Percentiles rank a stretch among this genome's conserved stretches.
These are phyloP conservation scores for Eulemur rufifrons DNA, from an alignment of 2,113 vertebrate genomes.

Conservation along the genomic window DNA sequence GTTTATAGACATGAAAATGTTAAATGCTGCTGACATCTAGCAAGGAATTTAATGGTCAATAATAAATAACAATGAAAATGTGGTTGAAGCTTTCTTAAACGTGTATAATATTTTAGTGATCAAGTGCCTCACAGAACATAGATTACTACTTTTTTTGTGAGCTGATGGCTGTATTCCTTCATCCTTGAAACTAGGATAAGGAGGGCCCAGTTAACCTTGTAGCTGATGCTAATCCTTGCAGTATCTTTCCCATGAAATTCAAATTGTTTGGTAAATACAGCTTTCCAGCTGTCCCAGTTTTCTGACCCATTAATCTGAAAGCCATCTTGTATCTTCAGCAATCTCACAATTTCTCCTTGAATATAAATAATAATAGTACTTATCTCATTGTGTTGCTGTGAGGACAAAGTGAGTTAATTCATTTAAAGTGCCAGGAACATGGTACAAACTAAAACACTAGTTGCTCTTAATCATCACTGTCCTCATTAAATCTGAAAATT, in stretches of 20 bases:
- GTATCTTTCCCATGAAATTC: background rate
- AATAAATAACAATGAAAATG: background rate
- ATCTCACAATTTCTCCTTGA: background rate
- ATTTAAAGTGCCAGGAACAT: background rate
- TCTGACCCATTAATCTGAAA: slow-evolving; percentile 1
- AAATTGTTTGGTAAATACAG: background rate
- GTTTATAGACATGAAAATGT: background rate
- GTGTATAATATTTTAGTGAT: background rate
- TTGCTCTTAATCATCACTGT: background rate
- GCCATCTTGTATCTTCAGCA: background rate
- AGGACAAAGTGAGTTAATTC: background rate
- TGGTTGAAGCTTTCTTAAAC: background rate
- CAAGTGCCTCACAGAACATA: background rate
- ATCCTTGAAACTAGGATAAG: background rate
- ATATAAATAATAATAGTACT: background rate
- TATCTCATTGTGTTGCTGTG: background rate
- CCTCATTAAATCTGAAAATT: background rate
- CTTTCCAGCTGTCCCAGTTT: background rate
- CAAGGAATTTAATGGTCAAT: background rate
- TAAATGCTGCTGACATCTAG: background rate
- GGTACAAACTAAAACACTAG: background rate
- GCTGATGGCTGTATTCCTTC: background rate
- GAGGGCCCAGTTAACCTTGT: background rate
- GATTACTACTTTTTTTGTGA: background rate
- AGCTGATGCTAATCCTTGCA: background rate